These are phyloP conservation scores for Myrmecophaga tridactyla DNA, from an alignment of 2,113 vertebrate genomes.

Conservation along the genomic window DNA sequence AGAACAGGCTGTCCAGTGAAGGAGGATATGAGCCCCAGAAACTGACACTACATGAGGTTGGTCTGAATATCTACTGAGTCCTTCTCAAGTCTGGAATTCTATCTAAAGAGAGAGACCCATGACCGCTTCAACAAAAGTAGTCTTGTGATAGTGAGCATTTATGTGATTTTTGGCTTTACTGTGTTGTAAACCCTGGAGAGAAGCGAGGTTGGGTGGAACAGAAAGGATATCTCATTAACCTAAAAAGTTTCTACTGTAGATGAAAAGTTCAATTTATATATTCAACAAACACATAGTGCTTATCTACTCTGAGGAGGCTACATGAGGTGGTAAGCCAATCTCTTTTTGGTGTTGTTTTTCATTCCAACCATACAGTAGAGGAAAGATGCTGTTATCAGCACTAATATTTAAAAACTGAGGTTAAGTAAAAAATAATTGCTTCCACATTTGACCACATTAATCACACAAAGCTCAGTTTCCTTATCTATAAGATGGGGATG, in stretches of 20 bases:
- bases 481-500: not conserved
- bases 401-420: not conserved
- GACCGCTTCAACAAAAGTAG: not conserved
- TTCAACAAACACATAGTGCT: not conserved
- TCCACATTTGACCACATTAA: not conserved
- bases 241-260: not conserved
- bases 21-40: not conserved
- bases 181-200: not conserved
- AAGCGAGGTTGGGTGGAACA: not conserved
- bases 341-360: not conserved
- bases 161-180: not conserved
- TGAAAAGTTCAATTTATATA: not conserved
- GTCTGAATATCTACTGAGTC: not conserved
- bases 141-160: not conserved
- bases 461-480: not conserved
- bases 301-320: not conserved
- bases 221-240: not conserved
- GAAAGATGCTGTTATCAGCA: not conserved
- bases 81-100: not conserved
- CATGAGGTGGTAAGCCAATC: not conserved
- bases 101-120: not conserved
- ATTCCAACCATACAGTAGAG: not conserved
- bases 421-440: conserved; percentile 13
- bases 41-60: not conserved
- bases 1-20: not conserved